These are phyloP conservation scores for Epinephelus malabaricus DNA, from an alignment of 2,797 vertebrate species.

Conservation along the genomic window DNA sequence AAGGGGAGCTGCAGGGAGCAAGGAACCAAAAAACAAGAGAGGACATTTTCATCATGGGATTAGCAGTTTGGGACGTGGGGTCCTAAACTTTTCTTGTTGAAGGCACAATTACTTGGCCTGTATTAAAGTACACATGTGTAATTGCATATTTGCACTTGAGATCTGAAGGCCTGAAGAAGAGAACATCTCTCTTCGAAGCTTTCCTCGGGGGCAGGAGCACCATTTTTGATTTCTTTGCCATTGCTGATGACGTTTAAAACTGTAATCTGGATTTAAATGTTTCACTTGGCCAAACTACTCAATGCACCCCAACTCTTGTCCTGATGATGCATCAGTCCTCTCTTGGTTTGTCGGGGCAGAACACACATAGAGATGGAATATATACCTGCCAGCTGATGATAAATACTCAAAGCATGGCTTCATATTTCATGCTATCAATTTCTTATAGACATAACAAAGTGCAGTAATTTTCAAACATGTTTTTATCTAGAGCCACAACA, in stretches of 20 bases:
- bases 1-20: conserved; percentile 36
- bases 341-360: conserved; percentile 57
- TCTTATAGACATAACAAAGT: conserved; percentile 57
- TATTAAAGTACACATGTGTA: conserved; percentile 12
- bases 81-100: conserved; percentile 35
- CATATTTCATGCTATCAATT: conserved; percentile 55
- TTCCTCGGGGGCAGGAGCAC: not conserved
- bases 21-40: conserved; percentile 53
- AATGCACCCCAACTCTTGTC: not conserved
- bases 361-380: conserved; percentile 39
- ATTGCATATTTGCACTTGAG: conserved; percentile 34
- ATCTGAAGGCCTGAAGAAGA: conserved; percentile 22
- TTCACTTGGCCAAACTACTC: conserved; percentile 12
- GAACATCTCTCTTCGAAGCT: not conserved
- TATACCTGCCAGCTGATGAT: conserved; percentile 51
- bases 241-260: not conserved
- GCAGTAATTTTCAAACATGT: conserved; percentile 37
- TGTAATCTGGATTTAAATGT: conserved; percentile 17
- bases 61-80: not conserved
- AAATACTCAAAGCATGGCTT: conserved; percentile 59
- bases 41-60: conserved; percentile 43
- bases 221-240: not conserved
- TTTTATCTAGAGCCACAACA: conserved; percentile 41
- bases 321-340: conserved; percentile 41
- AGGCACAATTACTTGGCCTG: conserved; percentile 57